Base-by-base conservation (phyloP, 2,888 invertebrate genomes). In the Metacarcinus magister region DNA sequence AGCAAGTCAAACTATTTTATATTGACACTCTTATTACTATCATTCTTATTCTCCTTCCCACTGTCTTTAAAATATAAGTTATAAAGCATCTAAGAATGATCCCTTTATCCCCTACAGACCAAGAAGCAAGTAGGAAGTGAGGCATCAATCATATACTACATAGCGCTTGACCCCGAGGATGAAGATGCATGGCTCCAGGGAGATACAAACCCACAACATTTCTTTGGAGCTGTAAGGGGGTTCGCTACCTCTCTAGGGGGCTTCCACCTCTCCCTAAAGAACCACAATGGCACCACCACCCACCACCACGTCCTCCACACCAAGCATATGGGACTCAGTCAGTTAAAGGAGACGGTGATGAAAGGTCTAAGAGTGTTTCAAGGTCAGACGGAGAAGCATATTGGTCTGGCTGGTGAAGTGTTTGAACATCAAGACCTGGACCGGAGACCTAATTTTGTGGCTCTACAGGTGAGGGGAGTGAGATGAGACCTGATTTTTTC, bases 71-170 rank as follows among this genome's bases (percentile, higher is more conserved):
- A 54, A 23, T 46, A 44, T 23, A 75, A 39, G n/a, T 43, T n/a
- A 67, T 39, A 19, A 39, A 67, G 28, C 46, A 94, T 5, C 43
- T 92, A 16, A 93, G 13, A 39, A 7, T n/a, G 32, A 91, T n/a
- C 23, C 82, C 67, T 46, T 94, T 44, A 48, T 46, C n/a, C 16
- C 67, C 93, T 39, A 19, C 95, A 97, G 96, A 93, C 91, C 32
- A 94, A 96, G 43, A 96, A 96, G 94, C 92, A 97, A 0, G 98
- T 98, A 87, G 98, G 97, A 10, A 94, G 96, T 32, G 97, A 98
- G 1, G 98, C 98, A 43, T 98, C 98, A 0, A 97, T 99, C 0
- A 98, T 99, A 32, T 99, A 99, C 98, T 99, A 99, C 97, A 98
- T 98, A 1, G 99, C 99, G 0, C 97, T 99, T 16, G 99, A 99